phyloP scores from a whole-genome alignment of 2,888 invertebrate species.

The Carcina quercana region DNA sequence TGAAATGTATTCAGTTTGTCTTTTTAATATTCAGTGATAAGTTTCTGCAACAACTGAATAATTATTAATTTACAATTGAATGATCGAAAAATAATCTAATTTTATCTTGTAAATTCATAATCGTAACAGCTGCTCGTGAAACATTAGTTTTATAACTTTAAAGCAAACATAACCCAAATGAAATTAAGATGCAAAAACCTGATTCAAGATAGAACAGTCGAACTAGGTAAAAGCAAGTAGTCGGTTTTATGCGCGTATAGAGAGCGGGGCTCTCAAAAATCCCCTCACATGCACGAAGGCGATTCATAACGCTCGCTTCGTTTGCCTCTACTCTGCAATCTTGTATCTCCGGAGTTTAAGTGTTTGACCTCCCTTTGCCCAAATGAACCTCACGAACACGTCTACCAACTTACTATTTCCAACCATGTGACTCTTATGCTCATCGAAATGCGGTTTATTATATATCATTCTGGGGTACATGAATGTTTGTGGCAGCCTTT shows the following conservation, averaged over 20 bases:
- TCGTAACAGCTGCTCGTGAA: too few species aligned
- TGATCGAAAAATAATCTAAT: too few species aligned
- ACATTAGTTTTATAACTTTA: too few species aligned
- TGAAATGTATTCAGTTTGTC: too few species aligned
- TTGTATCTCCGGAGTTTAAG: conserved; percentile 66
- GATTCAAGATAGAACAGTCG: too few species aligned
- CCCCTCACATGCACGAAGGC: conserved; percentile 50
- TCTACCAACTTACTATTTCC: conserved; percentile 36
- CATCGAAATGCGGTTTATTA: conserved; percentile 27
- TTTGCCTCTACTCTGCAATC: conserved; percentile 64
- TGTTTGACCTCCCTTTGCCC: conserved; percentile 66
- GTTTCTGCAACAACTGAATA: too few species aligned
- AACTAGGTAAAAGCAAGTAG: too few species aligned
- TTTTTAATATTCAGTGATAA: too few species aligned
- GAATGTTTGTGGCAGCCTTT: conserved; percentile 45
- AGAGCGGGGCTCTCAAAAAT: conserved; percentile 36
- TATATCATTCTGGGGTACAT: conserved; percentile 24
- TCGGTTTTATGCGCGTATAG: neutral
- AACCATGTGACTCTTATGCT: conserved; percentile 31
- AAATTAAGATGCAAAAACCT: too few species aligned
- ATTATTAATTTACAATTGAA: too few species aligned
- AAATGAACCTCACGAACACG: conserved; percentile 60
- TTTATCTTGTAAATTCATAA: too few species aligned
- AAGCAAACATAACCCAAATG: too few species aligned
- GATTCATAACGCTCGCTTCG: conserved; percentile 63